Percentiles rank a stretch among this genome's conserved stretches.
These are phyloP conservation scores for Halocynthia aurantium DNA, from an alignment of 23 tunicate genomes.

Conservation along the genomic window DNA sequence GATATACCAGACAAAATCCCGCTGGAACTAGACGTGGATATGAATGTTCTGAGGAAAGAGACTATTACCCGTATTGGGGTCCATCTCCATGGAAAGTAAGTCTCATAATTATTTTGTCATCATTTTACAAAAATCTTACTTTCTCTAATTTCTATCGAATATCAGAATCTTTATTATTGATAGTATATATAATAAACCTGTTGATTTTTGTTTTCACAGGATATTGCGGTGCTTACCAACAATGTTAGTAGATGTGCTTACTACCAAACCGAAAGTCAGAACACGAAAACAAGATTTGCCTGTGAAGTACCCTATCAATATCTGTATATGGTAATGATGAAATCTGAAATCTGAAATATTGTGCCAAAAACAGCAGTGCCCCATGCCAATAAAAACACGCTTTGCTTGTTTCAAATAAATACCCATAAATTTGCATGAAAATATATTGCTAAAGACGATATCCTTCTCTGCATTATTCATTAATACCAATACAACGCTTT, in stretches of 20 bases:
- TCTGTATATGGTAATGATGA: slow-evolving; percentile 41
- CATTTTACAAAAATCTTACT: neutral
- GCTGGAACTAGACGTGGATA: slow-evolving; percentile 27
- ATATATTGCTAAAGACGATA: too few species aligned
- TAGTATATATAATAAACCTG: neutral
- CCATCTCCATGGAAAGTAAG: slow-evolving; percentile 34
- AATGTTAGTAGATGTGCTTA: slow-evolving; percentile 65
- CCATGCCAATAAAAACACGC: too few species aligned
- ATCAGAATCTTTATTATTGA: neutral
- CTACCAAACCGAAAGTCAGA: slow-evolving; percentile 75
- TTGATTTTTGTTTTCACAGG: slow-evolving; percentile 36
- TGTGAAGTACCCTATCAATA: slow-evolving; percentile 50
- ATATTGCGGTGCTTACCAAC: slow-evolving; percentile 83
- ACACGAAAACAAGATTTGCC: slow-evolving; percentile 47
- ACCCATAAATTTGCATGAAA: too few species aligned
- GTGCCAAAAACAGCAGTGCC: too few species aligned
- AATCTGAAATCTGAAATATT: neutral
- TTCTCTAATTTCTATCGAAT: too few species aligned
- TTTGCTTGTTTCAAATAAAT: too few species aligned
- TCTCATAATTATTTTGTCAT: neutral
- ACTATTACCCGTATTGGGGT: slow-evolving; percentile 43
- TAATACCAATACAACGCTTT: neutral
- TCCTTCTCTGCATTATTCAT: too few species aligned
- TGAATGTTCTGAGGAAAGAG: slow-evolving; percentile 49
- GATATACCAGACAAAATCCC: slow-evolving; percentile 26